phyloP scores from a whole-genome alignment of 2,113 vertebrate species.

The Cyanistes caeruleus region DNA sequence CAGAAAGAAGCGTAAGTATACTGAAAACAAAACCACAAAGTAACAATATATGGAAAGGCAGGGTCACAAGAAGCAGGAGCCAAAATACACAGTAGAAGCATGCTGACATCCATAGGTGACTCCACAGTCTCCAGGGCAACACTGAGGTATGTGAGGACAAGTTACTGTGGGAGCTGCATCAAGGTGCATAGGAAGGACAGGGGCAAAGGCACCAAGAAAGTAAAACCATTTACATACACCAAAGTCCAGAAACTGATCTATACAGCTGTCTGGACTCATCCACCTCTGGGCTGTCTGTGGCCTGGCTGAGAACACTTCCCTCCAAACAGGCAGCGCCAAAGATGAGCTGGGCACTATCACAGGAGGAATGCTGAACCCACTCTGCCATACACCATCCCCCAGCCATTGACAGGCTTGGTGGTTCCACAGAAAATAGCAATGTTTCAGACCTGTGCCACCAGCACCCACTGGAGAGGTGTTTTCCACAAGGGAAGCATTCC shows the following conservation, averaged over 20 bases:
- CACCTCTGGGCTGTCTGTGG: background rate
- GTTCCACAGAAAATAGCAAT: background rate
- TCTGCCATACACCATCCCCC: background rate
- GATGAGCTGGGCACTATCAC: background rate
- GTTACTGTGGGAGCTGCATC: background rate
- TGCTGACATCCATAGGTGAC: conserved; percentile 9
- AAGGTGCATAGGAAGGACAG: background rate
- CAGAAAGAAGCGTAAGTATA: background rate
- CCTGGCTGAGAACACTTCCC: background rate
- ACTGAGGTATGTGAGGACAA: background rate
- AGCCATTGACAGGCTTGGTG: background rate
- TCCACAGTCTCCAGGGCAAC: background rate
- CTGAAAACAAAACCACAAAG: conserved; percentile 9
- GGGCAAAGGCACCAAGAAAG: conserved; percentile 48
- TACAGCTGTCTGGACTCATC: background rate
- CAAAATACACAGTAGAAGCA: conserved; percentile 25
- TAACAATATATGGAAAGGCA: conserved; percentile 7
- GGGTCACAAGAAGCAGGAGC: conserved; percentile 38
- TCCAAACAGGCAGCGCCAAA: background rate
- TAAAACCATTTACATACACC: conserved; percentile 14
- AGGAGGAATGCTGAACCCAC: background rate
- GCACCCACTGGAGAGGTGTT: background rate
- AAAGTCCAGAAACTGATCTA: background rate
- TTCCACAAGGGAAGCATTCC: background rate
- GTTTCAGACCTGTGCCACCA: background rate